Evolutionary conservation across 2,797 vertebrate species (phyloP).

Genomic region (Oryzias sinensis): DNA sequence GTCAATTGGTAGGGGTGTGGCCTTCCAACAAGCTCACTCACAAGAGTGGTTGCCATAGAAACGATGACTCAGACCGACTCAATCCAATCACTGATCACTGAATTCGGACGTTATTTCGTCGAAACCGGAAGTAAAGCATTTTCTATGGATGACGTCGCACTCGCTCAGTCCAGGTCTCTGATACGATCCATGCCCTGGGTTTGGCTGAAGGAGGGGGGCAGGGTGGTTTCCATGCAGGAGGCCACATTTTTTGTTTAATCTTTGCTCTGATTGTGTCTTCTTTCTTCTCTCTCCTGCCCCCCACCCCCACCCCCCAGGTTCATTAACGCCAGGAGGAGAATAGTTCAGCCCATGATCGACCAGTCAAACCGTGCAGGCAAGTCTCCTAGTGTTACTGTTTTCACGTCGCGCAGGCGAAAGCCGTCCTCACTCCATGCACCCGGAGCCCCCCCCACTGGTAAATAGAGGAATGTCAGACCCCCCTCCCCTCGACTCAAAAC

Average conservation of each 20-base stretch:
- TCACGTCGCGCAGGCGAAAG: constrained; percentile 81
- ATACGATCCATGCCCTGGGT: not conserved
- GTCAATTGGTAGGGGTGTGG: no score
- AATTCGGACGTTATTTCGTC: no score
- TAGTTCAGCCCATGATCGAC: constrained; percentile 99
- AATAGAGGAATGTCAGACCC: constrained; percentile 77
- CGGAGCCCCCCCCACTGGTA: constrained; percentile 83
- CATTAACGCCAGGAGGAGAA: constrained; percentile 99
- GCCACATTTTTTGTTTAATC: constrained; percentile 49
- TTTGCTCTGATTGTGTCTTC: constrained; percentile 45
- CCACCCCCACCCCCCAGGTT: constrained; percentile 80
- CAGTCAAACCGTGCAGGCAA: constrained; percentile 99
- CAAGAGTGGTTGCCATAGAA: no score
- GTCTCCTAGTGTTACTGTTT: constrained; percentile 86
- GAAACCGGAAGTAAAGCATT: no score
- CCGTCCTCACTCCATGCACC: constrained; percentile 85
- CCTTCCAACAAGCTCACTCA: no score
- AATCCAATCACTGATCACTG: no score
- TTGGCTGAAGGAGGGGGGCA: constrained; percentile 35
- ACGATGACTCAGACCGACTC: no score
- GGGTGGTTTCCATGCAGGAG: constrained; percentile 47
- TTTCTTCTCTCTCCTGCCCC: constrained; percentile 10
- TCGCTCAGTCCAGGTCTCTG: no score
- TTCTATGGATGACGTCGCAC: no score
- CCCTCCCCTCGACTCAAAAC: constrained; percentile 56